These are phyloP conservation scores for Chionis minor DNA, from an alignment of 2,113 vertebrate genomes.

Conservation along the genomic window DNA sequence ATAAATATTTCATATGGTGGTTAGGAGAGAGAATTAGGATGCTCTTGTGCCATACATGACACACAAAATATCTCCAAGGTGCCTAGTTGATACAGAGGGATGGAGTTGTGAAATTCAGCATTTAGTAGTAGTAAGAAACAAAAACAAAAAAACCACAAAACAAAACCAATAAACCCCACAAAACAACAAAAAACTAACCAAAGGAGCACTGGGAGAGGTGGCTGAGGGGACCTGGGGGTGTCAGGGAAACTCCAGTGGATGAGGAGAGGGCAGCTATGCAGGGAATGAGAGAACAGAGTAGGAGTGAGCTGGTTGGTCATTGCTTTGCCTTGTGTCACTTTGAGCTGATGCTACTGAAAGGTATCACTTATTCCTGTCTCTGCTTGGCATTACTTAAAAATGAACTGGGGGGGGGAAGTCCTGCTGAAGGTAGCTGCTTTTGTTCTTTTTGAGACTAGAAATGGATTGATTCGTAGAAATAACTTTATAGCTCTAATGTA, in stretches of 20 bases:
- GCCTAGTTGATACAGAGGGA: neutral
- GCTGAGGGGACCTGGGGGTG: neutral
- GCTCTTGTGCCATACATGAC: neutral
- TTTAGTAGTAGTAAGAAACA: neutral
- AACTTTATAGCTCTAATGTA: neutral
- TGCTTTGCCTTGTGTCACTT: neutral
- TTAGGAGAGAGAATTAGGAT: neutral
- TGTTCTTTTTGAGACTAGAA: neutral
- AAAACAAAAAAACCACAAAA: neutral
- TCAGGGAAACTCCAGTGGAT: neutral
- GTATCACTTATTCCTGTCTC: neutral
- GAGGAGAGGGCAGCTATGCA: neutral
- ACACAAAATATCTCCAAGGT: neutral
- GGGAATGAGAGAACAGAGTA: neutral
- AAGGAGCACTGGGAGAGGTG: neutral
- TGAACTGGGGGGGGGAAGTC: neutral
- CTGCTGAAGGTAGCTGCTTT: neutral
- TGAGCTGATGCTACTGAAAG: neutral
- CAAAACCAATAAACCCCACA: too few relatives aligned
- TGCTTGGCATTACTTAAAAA: neutral
- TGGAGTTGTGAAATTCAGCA: neutral
- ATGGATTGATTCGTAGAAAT: neutral
- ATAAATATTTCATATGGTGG: neutral
- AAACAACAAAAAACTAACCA: too few relatives aligned
- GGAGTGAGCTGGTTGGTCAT: neutral